These are phyloP conservation scores for Pteropus alecto DNA, from an alignment of 2,113 vertebrate species.

Conservation along the genomic window DNA sequence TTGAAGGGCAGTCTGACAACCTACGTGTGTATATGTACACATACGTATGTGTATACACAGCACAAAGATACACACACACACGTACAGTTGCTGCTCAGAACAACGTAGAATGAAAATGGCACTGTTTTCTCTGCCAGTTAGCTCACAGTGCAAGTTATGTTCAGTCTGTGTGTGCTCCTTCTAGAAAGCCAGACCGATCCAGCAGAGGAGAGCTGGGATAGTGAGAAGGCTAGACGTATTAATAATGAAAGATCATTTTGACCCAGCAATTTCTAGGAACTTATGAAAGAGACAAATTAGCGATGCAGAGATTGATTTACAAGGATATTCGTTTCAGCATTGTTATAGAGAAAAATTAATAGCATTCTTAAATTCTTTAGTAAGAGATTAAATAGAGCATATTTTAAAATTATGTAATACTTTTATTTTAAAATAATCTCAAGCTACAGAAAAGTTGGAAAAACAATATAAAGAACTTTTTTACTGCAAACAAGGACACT, in stretches of 20 bases:
- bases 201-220: not conserved
- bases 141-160: not conserved
- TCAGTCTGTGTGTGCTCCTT: not conserved
- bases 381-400: not conserved
- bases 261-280: not conserved
- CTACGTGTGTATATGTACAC: not conserved
- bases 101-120: not conserved
- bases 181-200: not conserved
- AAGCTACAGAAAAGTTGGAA: not conserved
- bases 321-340: not conserved
- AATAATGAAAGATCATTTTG: not conserved
- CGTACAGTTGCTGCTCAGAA: not conserved
- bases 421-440: slow-evolving; percentile 17
- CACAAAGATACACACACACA: not conserved
- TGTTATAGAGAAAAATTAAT: not conserved
- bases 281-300: not conserved
- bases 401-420: not conserved
- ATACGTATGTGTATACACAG: not conserved
- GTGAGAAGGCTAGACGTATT: not conserved
- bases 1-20: not conserved
- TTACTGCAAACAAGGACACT: not conserved
- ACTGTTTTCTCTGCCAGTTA: not conserved
- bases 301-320: not conserved
- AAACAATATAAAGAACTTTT: not conserved
- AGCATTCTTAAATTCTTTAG: not conserved